Conservation (phyloP, 2,888 invertebrate genomes). For the Aleiodes leptofemur region DNA sequence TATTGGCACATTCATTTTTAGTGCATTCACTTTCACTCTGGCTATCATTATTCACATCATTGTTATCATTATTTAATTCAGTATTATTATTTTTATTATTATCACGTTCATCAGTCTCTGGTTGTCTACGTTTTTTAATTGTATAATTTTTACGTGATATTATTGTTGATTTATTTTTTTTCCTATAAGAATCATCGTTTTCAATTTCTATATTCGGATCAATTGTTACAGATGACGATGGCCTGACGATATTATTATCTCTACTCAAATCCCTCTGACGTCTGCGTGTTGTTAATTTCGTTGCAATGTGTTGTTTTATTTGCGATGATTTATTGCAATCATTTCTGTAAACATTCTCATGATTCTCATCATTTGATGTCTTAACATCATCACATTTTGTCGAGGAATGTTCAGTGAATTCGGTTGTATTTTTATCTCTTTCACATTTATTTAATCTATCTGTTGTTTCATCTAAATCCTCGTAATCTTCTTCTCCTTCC, state of each 20-base stretch:
- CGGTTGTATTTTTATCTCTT: not conserved
- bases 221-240: slow-evolving; percentile 48
- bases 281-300: slow-evolving; percentile 55
- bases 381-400: slow-evolving; percentile 17
- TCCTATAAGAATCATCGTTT: slow-evolving; percentile 60
- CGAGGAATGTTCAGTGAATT: slow-evolving; percentile 24
- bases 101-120: slow-evolving; percentile 20
- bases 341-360: slow-evolving; percentile 59
- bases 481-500: slow-evolving; percentile 68
- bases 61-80: slow-evolving; percentile 31
- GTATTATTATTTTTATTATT: slow-evolving; percentile 40
- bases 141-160: slow-evolving; percentile 59
- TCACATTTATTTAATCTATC: slow-evolving; percentile 29
- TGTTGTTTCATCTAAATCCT: slow-evolving; percentile 63
- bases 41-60: not conserved
- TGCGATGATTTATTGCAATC: slow-evolving; percentile 51
- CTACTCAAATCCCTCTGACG: slow-evolving; percentile 53
- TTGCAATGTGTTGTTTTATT: slow-evolving; percentile 54
- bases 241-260: slow-evolving; percentile 44
- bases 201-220: slow-evolving; percentile 59
- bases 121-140: slow-evolving; percentile 44
- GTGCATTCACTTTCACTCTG: slow-evolving; percentile 39
- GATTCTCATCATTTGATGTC: slow-evolving; percentile 65
- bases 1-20: slow-evolving; percentile 50
- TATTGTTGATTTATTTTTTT: slow-evolving; percentile 58